Evolutionary conservation across 2,888 invertebrate genomes (phyloP).

Genomic region (Zaprionus bogoriensis): DNA sequence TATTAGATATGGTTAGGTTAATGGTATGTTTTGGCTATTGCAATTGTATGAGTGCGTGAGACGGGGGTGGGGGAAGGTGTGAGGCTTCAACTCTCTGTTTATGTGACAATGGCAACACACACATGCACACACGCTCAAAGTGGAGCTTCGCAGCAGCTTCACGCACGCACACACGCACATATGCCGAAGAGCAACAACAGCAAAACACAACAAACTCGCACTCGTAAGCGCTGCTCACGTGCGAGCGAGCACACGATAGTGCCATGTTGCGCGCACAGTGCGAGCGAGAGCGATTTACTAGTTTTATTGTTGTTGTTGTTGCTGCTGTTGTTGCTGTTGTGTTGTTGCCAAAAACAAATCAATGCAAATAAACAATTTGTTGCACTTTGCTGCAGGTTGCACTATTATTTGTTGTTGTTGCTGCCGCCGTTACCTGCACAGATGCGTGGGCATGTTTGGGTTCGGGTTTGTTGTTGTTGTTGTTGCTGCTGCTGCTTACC

Average conservation of each 20-base stretch:
- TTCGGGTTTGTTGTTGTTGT: conserved; percentile 2
- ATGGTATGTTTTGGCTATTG: neutral
- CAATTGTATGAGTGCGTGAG: no score
- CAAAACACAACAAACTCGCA: conserved; percentile 69
- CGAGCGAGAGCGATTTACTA: conserved; percentile 57
- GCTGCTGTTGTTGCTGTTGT: no score
- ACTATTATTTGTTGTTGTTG: neutral
- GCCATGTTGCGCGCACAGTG: conserved; percentile 26
- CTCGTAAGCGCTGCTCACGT: conserved; percentile 37
- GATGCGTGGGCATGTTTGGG: neutral
- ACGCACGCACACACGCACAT: conserved; percentile 6
- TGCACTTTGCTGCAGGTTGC: conserved; percentile 37
- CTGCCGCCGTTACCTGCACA: neutral
- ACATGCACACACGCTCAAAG: neutral
- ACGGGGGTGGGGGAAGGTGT: no score
- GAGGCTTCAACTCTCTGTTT: no score
- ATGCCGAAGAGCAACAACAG: conserved; percentile 67
- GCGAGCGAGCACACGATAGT: conserved; percentile 65
- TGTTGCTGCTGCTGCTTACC: conserved; percentile 48
- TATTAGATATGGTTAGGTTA: conserved; percentile 9
- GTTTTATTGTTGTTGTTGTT: conserved; percentile 33
- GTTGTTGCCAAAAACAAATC: conserved; percentile 47
- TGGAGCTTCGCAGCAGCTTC: conserved; percentile 18
- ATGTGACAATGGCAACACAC: no score
- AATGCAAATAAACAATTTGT: conserved; percentile 47